Conservation (phyloP, 2,113 vertebrate genomes). For the Carettochelys insculpta region DNA sequence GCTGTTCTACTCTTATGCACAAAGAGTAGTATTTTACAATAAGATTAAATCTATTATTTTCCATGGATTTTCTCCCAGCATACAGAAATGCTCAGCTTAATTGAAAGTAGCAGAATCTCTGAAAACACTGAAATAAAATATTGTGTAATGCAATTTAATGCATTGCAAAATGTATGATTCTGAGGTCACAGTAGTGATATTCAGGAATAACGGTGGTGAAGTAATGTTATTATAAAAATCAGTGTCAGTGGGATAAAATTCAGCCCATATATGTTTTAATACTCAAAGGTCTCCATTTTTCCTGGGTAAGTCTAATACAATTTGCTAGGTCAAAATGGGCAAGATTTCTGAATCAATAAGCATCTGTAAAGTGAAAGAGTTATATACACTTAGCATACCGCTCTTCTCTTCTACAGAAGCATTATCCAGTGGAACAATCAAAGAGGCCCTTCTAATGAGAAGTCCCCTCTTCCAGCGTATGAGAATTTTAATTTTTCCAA, state of each 20-base stretch:
- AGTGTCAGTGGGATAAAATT: not conserved
- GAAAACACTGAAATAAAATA: no score
- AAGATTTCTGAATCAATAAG: not conserved
- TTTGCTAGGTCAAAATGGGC: not conserved
- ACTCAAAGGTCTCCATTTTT: not conserved
- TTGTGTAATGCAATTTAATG: no score
- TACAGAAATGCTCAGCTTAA: not conserved
- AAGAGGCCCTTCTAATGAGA: not conserved
- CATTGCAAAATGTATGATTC: not conserved
- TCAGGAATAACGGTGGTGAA: not conserved
- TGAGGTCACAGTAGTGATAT: not conserved
- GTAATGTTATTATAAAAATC: not conserved
- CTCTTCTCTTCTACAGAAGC: not conserved
- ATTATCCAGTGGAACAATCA: not conserved
- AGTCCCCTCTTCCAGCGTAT: fast-evolving
- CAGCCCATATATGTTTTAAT: not conserved
- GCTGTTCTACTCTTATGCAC: not conserved
- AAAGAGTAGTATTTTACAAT: not conserved
- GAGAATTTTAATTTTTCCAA: not conserved
- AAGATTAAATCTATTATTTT: slow-evolving; percentile 24
- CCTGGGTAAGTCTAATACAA: not conserved
- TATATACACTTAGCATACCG: not conserved
- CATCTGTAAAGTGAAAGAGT: not conserved
- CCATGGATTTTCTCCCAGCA: slow-evolving; percentile 16
- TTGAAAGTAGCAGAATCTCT: not conserved